Evolutionary conservation across 2,113 vertebrate species (phyloP).

Genomic region (Leiothrix lutea): DNA sequence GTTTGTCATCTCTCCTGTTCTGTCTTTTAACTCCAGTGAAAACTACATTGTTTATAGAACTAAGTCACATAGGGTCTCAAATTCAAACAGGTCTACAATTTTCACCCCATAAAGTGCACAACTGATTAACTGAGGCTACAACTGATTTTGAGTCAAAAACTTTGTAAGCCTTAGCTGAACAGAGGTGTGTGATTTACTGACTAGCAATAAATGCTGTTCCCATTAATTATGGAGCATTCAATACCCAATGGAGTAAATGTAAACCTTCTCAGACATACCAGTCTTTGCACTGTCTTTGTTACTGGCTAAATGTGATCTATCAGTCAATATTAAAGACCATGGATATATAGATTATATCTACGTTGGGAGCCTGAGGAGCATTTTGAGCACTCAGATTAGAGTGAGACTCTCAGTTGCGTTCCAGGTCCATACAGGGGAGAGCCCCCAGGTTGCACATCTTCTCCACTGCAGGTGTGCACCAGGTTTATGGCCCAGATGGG

Average conservation of each 20-base stretch:
- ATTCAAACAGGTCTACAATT: background rate
- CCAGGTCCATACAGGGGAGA: accelerated
- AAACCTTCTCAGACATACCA: background rate
- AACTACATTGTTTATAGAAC: background rate
- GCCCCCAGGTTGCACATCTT: background rate
- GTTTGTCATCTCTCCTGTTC: background rate
- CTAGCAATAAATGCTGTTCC: background rate
- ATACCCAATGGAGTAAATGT: background rate
- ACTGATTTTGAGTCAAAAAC: background rate
- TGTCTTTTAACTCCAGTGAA: background rate
- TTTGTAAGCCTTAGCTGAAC: background rate
- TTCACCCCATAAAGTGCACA: background rate
- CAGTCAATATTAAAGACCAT: background rate
- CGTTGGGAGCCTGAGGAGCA: background rate
- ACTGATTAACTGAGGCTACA: background rate
- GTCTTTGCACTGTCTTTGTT: background rate
- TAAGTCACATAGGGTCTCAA: background rate
- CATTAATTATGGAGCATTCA: background rate
- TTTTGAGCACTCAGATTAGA: background rate
- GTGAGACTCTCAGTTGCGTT: background rate
- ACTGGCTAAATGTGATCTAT: background rate
- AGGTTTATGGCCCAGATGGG: background rate
- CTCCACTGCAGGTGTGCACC: background rate
- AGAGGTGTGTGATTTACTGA: background rate
- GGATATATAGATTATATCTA: background rate